Evolutionary conservation across 2,113 vertebrate species (phyloP).

Genomic region (Agelaius phoeniceus): DNA sequence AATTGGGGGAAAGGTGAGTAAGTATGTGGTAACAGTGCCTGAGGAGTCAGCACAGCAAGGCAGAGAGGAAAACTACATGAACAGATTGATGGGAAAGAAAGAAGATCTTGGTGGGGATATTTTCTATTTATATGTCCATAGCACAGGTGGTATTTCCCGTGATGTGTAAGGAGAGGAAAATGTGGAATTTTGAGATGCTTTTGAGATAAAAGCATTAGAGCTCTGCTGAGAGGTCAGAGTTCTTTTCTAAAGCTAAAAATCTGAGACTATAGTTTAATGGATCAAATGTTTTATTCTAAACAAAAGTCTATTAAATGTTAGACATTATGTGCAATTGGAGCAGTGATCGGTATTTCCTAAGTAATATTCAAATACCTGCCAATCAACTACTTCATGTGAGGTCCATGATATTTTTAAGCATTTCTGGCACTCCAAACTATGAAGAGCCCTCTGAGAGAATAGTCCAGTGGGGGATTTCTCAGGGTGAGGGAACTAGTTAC

Average conservation of each 20-base stretch:
- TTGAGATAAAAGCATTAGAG: neutral
- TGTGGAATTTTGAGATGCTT: neutral
- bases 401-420: neutral
- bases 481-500: fast-evolving
- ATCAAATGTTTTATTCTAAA: neutral
- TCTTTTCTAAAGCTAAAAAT: neutral
- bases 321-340: neutral
- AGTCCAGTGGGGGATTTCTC: neutral
- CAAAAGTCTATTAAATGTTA: neutral
- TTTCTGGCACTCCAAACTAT: neutral
- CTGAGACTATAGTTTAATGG: neutral
- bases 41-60: neutral
- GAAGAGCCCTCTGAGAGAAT: neutral
- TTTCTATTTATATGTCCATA: neutral
- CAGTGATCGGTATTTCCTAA: neutral
- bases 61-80: neutral
- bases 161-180: neutral
- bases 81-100: neutral
- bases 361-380: neutral
- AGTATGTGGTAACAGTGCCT: neutral
- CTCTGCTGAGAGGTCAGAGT: neutral
- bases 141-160: neutral
- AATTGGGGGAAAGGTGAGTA: neutral
- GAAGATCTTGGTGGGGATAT: neutral
- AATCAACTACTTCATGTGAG: neutral